Percentiles rank a stretch among this genome's conserved stretches.
phyloP scores from a whole-genome alignment of 1,140 invertebrate species.

The Sesamia nonagrioides region DNA sequence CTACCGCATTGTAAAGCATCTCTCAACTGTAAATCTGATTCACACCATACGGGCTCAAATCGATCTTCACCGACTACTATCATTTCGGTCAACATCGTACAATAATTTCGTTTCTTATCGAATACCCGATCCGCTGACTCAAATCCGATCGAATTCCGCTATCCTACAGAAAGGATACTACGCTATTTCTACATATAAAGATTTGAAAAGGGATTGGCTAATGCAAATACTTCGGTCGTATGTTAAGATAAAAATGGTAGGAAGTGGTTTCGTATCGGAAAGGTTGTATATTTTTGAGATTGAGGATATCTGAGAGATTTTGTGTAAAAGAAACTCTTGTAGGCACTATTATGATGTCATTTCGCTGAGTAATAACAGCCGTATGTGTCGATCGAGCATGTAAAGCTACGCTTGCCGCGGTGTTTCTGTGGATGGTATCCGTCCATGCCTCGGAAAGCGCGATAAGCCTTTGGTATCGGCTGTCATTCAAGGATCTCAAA shows the following conservation, averaged over 20 bases:
- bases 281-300: not conserved
- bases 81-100: constrained; percentile 64
- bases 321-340: not conserved
- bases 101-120: constrained; percentile 79
- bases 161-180: constrained; percentile 57
- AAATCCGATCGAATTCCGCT: constrained; percentile 62
- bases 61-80: constrained; percentile 51
- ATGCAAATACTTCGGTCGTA: constrained; percentile 56
- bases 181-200: constrained; percentile 54
- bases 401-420: too few species aligned
- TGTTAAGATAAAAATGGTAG: constrained; percentile 22
- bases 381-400: too few species aligned
- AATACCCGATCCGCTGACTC: constrained; percentile 68
- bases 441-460: too few species aligned
- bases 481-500: too few species aligned
- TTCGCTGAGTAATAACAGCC: too few species aligned
- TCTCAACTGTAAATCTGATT: constrained; percentile 53
- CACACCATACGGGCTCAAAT: constrained; percentile 53
- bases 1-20: constrained; percentile 28
- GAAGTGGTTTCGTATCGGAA: constrained; percentile 11
- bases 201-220: constrained; percentile 52
- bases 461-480: too few species aligned
- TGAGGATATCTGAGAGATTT: not conserved
- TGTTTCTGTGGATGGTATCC: too few species aligned
- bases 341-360: not conserved